Evolutionary conservation across 30 jellyfish, hydroid and myxozoan genomes (phyloP), one percentile per base, ranked within the genome.

Genomic region (Morbakka virulenta): DNA sequence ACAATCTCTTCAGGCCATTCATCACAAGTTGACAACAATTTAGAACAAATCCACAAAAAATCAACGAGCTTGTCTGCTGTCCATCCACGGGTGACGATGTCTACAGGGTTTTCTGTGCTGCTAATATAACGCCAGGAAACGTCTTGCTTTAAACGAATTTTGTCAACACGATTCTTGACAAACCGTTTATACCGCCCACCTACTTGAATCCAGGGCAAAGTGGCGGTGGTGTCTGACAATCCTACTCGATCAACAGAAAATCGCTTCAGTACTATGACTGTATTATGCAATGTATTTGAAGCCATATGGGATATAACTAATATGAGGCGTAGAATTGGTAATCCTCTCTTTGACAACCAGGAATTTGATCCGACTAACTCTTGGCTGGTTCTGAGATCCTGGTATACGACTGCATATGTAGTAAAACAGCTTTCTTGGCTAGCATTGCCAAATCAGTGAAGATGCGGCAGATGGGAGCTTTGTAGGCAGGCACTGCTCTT

Each of bases 81-180:
- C 2, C 50, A 57, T 22, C 89, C 86, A 26, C 84, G 20, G 52
- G 74, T 79, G 34, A 47, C 89, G 23, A 79, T 28, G 89, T 64
- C 89, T 2, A 84, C 84, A 1, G 89, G 89, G 32, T 79, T 79
- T 30, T 64, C 76, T 14, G 36, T 32, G 4, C 81, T 76, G 14
- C 67, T 27, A 14, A 62, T 69, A 67, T 81, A 52, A 28, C 87
- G 14, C 94, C 93, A 85, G 12, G 26, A 31, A 21, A 84, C 64
- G 88, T 34, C 36, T 22, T 26, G 20, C 57, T 84, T 84, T 75
- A 48, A 35, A 21, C 73, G 63, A 9, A 76, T 84, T 35, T 84
- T 75, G 21, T 66, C n/a, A 1, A 85, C 88, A 48, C 95, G 25
- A 64, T 85, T 67, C 31, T 67, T 1, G 6, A 76, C 92, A 69